Evolutionary conservation across 1,140 invertebrate species (phyloP).

Genomic region (Ladona fulva): DNA sequence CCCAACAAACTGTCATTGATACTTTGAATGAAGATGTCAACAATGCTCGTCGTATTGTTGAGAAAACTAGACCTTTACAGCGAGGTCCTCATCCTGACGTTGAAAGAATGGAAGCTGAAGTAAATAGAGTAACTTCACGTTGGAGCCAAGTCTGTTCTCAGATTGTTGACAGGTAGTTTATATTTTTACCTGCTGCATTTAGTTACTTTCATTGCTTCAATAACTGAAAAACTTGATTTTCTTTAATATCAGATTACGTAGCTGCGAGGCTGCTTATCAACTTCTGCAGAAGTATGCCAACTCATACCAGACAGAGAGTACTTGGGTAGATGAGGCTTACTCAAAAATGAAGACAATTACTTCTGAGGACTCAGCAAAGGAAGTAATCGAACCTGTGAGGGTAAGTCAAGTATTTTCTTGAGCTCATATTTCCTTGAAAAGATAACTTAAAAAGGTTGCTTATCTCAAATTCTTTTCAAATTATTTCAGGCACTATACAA

Average conservation of each 20-base stretch:
- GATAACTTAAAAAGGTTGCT: neutral
- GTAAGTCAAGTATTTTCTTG: slow-evolving; percentile 40
- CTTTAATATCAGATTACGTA: slow-evolving; percentile 62
- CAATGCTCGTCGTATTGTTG: slow-evolving; percentile 74
- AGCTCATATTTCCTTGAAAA: too few relatives aligned
- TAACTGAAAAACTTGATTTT: too few relatives aligned
- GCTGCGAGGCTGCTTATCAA: slow-evolving; percentile 75
- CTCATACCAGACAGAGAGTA: slow-evolving; percentile 74
- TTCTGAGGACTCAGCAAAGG: slow-evolving; percentile 59
- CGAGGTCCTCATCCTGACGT: slow-evolving; percentile 68
- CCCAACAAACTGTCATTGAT: slow-evolving; percentile 79
- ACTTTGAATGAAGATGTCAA: slow-evolving; percentile 83
- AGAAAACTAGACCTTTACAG: slow-evolving; percentile 63
- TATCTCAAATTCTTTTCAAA: neutral
- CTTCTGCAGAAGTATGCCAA: slow-evolving; percentile 78
- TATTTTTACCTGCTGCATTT: too few relatives aligned
- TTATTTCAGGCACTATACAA: slow-evolving; percentile 77
- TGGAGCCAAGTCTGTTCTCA: slow-evolving; percentile 89
- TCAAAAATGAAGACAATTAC: slow-evolving; percentile 59
- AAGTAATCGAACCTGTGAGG: slow-evolving; percentile 67
- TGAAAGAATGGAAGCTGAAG: slow-evolving; percentile 87
- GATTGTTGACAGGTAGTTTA: slow-evolving; percentile 68
- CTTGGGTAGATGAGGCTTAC: slow-evolving; percentile 76
- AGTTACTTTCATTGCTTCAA: too few relatives aligned
- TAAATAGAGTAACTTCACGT: slow-evolving; percentile 72